Evolutionary conservation across 2,113 vertebrate genomes (phyloP), one percentile per base, ranked within the genome.

Genomic region (Tragulus kanchil): DNA sequence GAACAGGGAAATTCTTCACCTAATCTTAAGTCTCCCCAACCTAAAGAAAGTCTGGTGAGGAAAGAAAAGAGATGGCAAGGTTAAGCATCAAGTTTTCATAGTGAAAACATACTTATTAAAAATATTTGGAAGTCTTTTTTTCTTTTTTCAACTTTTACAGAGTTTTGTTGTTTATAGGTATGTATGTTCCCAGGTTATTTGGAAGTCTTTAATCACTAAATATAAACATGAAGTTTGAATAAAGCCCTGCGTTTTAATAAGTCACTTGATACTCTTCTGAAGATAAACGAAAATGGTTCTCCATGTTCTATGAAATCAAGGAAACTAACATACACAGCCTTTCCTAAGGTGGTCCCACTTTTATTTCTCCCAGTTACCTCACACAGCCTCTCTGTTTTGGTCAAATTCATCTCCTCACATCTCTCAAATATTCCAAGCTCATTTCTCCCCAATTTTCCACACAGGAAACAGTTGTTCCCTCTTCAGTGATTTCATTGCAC

Each of bases 231-330:
- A 93, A 15, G 59, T 78, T 88, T 89, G n/a, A 62, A 19, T 85
- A 71, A 71, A 93, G n/a, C 56, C 26, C 65, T 69, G 64, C 84
- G 36, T 58, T 87, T 94, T 82, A 84, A 93, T 64, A 93, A 85
- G 48, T 4, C 28, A 92, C 78, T 92, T 91, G 56, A 71, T 52
- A 85, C 15, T 56, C 12, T 13, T 28, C 28, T 89, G 25, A 78
- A 61, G 28, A 59, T 16, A 59, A 78, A 54, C 1, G 15, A 71
- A 79, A 73, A 89, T 17, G 48, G n/a, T 65, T 78, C 14, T 85
- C 42, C 71, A 36, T 62, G 48, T 36, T 71, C 13, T 92, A 42
- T 6, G 31, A 89, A 93, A 26, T 31, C 45, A 28, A 78, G 61
- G 54, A 83, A 89, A 73, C 31, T 62, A 4, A 48, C 54, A 87